A percentile compares a stretch with the other conserved stretches of the same genome.
Conservation (phyloP, 1,140 invertebrate species). For the Scaptodrosophila lebanonensis region DNA sequence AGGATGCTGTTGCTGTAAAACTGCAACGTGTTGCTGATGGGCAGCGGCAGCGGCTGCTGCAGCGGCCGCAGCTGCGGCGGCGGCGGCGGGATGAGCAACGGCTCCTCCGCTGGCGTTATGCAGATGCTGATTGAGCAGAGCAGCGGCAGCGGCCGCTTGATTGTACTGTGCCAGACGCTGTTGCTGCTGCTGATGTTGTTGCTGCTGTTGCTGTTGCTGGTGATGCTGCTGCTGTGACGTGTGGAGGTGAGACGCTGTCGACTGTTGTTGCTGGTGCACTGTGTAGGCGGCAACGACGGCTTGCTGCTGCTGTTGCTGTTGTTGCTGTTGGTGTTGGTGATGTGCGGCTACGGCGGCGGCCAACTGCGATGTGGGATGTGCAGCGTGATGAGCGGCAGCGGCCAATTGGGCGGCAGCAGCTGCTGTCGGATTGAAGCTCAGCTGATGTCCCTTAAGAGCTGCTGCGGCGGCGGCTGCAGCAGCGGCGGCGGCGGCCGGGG, state of each 20-base stretch:
- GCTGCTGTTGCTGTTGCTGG: slow-evolving; percentile 34
- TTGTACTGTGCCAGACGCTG: slow-evolving; percentile 55
- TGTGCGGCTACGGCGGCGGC: slow-evolving; percentile 71
- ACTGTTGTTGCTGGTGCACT: slow-evolving; percentile 34
- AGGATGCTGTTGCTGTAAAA: slow-evolving; percentile 46
- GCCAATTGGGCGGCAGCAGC: slow-evolving; percentile 28
- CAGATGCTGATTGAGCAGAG: slow-evolving; percentile 53
- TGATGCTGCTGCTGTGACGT: slow-evolving; percentile 36
- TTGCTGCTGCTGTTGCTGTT: slow-evolving; percentile 28
- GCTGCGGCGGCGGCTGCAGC: slow-evolving; percentile 43
- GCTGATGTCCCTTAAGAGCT: slow-evolving; percentile 52
- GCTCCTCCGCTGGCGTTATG: slow-evolving; percentile 36
- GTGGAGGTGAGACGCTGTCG: background rate
- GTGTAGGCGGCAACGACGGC: slow-evolving; percentile 42
- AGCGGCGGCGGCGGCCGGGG: slow-evolving; percentile 48
- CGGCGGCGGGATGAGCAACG: slow-evolving; percentile 41
- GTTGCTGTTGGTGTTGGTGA: slow-evolving; percentile 51
- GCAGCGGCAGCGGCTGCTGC: slow-evolving; percentile 46
- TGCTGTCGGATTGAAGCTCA: slow-evolving; percentile 51
- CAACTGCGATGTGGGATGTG: slow-evolving; percentile 66
- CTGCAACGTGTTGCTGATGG: slow-evolving; percentile 39
- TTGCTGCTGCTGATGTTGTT: slow-evolving; percentile 37
- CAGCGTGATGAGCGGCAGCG: slow-evolving; percentile 8
- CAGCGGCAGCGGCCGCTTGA: slow-evolving; percentile 51
- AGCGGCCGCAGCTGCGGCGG: slow-evolving; percentile 41